Conservation (phyloP, 1,140 invertebrate species). For the Euwallacea fornicatus region DNA sequence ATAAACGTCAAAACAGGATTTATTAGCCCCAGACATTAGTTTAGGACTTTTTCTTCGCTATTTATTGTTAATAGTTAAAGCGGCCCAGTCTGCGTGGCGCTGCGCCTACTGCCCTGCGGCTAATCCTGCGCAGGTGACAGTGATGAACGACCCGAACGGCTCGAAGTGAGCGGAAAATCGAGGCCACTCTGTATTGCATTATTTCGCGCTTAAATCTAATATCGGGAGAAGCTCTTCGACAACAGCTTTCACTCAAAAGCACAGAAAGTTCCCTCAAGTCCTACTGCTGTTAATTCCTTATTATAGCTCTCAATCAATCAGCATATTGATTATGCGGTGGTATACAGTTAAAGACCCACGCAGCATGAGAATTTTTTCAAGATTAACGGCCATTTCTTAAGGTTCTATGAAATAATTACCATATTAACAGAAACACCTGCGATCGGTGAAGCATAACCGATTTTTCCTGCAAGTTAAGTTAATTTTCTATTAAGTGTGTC, state of each 20-base stretch:
- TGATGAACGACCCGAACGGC: constrained; percentile 21
- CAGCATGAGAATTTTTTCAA: background rate
- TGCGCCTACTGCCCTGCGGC: constrained; percentile 18
- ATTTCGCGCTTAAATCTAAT: background rate
- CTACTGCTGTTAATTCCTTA: too few species aligned
- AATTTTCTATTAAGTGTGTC: constrained; percentile 2
- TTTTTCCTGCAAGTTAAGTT: background rate
- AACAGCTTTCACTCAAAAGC: too few species aligned
- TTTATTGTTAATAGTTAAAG: constrained; percentile 11
- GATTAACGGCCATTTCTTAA: background rate
- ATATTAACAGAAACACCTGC: constrained; percentile 13
- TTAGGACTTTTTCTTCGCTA: constrained; percentile 4
- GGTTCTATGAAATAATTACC: constrained; percentile 11
- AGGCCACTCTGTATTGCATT: constrained; percentile 13
- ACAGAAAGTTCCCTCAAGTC: too few species aligned
- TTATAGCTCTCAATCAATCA: too few species aligned
- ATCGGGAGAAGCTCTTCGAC: too few species aligned
- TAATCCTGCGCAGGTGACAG: constrained; percentile 26
- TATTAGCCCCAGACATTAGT: background rate
- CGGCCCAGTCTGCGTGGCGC: constrained; percentile 24
- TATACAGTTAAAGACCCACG: background rate
- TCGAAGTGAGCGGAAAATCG: constrained; percentile 34
- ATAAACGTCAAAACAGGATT: constrained; percentile 4
- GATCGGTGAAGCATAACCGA: constrained; percentile 2
- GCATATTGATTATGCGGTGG: too few species aligned